Percentiles rank a stretch among this genome's conserved stretches.
phyloP scores from a whole-genome alignment of 2,888 invertebrate species.

The Phyllotreta striolata region DNA sequence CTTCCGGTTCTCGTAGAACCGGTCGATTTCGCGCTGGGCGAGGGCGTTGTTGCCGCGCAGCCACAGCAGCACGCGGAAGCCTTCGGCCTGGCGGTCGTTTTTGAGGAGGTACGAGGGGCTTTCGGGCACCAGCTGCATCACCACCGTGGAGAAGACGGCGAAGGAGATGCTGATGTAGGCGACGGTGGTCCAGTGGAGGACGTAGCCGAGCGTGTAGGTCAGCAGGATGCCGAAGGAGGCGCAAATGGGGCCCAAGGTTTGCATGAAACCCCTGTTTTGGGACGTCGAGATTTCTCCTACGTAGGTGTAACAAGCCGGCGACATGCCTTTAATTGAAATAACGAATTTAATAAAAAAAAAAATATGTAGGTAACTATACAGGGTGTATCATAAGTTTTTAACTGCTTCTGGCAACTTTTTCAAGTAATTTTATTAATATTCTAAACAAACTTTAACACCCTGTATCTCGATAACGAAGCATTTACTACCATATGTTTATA shows the following conservation, averaged over 20 bases:
- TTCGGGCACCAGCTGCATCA: constrained; percentile 73
- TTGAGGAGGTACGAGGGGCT: constrained; percentile 74
- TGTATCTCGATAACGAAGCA: too few species aligned
- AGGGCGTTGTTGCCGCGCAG: constrained; percentile 69
- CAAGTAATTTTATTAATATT: too few species aligned
- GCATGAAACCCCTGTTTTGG: constrained; percentile 72
- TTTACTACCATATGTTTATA: too few species aligned
- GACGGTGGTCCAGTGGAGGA: constrained; percentile 72
- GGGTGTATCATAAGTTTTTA: too few species aligned
- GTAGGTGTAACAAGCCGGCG: constrained; percentile 73
- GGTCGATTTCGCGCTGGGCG: constrained; percentile 71
- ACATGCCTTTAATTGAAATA: constrained; percentile 69
- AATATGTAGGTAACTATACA: too few species aligned
- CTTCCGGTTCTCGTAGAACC: constrained; percentile 44
- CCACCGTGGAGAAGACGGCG: constrained; percentile 65
- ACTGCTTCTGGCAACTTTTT: too few species aligned
- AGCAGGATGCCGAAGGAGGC: constrained; percentile 77
- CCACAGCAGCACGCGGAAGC: constrained; percentile 70
- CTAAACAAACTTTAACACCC: too few species aligned
- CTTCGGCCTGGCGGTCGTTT: constrained; percentile 66
- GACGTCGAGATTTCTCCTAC: constrained; percentile 75
- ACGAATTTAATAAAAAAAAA: too few species aligned
- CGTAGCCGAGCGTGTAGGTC: constrained; percentile 73
- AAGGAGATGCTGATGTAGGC: constrained; percentile 70
- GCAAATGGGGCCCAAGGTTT: constrained; percentile 74